phyloP scores from a whole-genome alignment of 2,888 invertebrate species.

The Eupithecia exiguata region DNA sequence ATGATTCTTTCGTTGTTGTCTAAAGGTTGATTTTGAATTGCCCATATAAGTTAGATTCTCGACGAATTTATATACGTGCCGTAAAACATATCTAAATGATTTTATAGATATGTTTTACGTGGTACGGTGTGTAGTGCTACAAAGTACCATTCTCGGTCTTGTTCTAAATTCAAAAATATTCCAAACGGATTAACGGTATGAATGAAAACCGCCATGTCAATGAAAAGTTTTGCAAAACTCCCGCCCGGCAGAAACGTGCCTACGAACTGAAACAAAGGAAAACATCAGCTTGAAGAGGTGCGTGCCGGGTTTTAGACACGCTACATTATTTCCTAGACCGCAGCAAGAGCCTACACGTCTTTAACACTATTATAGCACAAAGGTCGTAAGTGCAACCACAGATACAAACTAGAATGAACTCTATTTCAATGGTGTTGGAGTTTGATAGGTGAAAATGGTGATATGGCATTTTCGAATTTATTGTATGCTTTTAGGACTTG shows the following conservation, averaged over 20 bases:
- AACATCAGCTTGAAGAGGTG: slow-evolving; percentile 59
- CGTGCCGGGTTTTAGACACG: slow-evolving; percentile 74
- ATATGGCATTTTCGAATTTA: slow-evolving; percentile 52
- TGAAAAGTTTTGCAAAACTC: slow-evolving; percentile 5
- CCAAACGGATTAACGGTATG: not conserved
- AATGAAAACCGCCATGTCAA: not conserved
- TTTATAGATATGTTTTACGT: too few relatives aligned
- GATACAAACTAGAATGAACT: not conserved
- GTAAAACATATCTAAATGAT: too few relatives aligned
- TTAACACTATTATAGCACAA: slow-evolving; percentile 38
- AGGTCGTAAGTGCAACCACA: not conserved
- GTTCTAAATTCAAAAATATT: not conserved
- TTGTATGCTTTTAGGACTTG: slow-evolving; percentile 56
- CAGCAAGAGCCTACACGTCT: slow-evolving; percentile 72
- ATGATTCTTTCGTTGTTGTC: too few relatives aligned
- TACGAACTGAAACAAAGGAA: slow-evolving; percentile 61
- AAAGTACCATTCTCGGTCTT: too few relatives aligned
- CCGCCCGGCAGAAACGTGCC: slow-evolving; percentile 43
- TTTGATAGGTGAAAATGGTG: not conserved
- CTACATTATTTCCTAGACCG: slow-evolving; percentile 79
- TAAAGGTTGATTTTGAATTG: too few relatives aligned
- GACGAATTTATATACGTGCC: too few relatives aligned
- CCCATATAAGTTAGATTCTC: too few relatives aligned
- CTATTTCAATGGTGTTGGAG: not conserved
- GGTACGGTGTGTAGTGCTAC: too few relatives aligned